Conservation (phyloP, 1,140 invertebrate genomes). For the Saxidomus purpurata region DNA sequence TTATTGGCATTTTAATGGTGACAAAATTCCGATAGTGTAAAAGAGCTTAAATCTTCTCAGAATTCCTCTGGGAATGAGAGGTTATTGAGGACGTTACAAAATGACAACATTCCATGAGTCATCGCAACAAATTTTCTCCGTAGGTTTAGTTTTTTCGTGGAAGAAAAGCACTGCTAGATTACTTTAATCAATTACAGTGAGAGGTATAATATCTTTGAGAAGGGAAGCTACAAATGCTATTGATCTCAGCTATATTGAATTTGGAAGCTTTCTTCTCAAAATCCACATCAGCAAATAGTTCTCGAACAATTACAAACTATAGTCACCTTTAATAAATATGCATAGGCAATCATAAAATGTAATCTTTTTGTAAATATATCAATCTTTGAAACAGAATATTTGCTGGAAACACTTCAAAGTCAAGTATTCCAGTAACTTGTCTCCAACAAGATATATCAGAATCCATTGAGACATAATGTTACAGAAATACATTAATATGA, state of each 20-base stretch:
- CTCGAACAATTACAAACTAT: too few species aligned
- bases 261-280: background rate
- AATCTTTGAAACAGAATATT: too few species aligned
- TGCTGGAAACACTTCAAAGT: too few species aligned
- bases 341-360: too few species aligned
- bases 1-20: background rate
- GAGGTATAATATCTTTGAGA: background rate
- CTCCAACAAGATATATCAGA: too few species aligned
- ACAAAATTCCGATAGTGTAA: slow-evolving; percentile 39
- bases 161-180: background rate
- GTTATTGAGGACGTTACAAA: slow-evolving; percentile 54
- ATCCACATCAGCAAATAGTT: too few species aligned
- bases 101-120: slow-evolving; percentile 53
- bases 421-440: too few species aligned
- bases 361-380: too few species aligned
- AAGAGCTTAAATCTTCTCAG: background rate
- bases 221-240: background rate
- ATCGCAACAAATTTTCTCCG: slow-evolving; percentile 16
- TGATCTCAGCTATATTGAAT: background rate
- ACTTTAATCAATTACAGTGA: slow-evolving; percentile 3
- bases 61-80: slow-evolving; percentile 23
- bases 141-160: background rate
- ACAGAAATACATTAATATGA: too few species aligned
- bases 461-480: too few species aligned
- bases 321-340: too few species aligned